Base-by-base conservation (phyloP, 2,797 vertebrate species). In the Sebastolobus altivelis region DNA sequence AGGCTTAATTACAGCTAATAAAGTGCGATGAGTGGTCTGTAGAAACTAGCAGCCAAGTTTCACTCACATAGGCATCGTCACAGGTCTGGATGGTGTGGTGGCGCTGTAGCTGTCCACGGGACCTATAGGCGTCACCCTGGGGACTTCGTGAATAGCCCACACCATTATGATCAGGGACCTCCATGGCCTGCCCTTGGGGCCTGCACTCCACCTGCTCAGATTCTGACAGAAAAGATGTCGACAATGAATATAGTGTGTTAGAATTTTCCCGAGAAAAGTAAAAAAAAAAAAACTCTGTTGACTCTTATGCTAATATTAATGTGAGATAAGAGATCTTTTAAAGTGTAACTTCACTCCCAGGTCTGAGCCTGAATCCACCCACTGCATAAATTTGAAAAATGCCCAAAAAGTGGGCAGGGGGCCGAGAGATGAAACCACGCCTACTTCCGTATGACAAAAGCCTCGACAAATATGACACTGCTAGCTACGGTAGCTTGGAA, bases 41-140 rank as follows among this genome's bases (percentile, higher is more conserved):
- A 40, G 35, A 38, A 52, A 38, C 12, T 3, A 69, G 20, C 3
- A 54, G 55, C 1, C 2, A 4, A 22, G 0, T 54, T 33, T 73
- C 35, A 97, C 98, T 89, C 94, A 98, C 98, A 7, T 98, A 99
- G 89, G 97, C 98, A n/a, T 99, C 98, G 0, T 99, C 98, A 0
- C 97, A 98, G 85, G 96, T 99, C 96, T 99, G 98, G 88, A 99
- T 99, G 87, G 98, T 99, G 95, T 99, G 98, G 89, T 99, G 98
- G 79, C 98, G 96, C 95, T 99, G 98, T 83, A 99, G 96, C 40
- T 95, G 93, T 78, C 97, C 92, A 63, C 97, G 95, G 63, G 96
- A 92, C 93, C 97, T 95, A 54, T 96, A 96, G 18, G 95, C 91
- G 40, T 98, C 97, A 2, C 85, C 92, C 91, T 95, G 94, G 0